Evolutionary conservation across 2,888 invertebrate genomes (phyloP), one percentile per base, ranked within the genome.

Genomic region (Cataglyphis altisquamis): DNA sequence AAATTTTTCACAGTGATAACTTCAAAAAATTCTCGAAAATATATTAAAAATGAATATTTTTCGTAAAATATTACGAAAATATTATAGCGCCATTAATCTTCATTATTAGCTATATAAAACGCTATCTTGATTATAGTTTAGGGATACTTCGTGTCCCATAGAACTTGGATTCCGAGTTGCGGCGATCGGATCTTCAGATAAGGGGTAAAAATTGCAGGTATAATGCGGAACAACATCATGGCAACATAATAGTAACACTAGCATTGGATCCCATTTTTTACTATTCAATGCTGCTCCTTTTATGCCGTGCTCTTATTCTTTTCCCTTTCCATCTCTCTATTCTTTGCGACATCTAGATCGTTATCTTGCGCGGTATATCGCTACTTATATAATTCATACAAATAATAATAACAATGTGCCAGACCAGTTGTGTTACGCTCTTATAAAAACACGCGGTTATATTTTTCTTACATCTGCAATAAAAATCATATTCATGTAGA

Each of bases 131-230:
- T 78, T 80, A 74, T 48, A 39, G 32, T 45, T 60, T 39, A 45
- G 41, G 25, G 36, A 75, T 74, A 73, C 6, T 18, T 45, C 10
- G 70, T 60, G 39, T 83, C 70, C 74, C 73, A 60, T n/a, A 72
- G 64, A 52, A 84, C 83, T 77, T 80, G 86, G 85, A 41, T 81
- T 74, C 80, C 81, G 41, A 70, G 72, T 74, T 62, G 87, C 75
- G 75, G 74, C 86, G 94, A 94, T 94, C 90, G 93, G 92, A 91
- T 91, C 87, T 63, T 74, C 68, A 86, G 94, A 94, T 94, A 94
- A 91, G 90, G 80, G 82, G 86, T 88, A 88, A 92, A 91, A 94
- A 94, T 94, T 94, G 93, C 94, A 93, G 94, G 94, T 94, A 94
- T 94, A 93, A 93, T 92, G 86, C 89, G 77, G 75, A 70, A 74